Evolutionary conservation across 2,113 vertebrate genomes (phyloP), one percentile per base, ranked within the genome.

Genomic region (Anhinga anhinga): DNA sequence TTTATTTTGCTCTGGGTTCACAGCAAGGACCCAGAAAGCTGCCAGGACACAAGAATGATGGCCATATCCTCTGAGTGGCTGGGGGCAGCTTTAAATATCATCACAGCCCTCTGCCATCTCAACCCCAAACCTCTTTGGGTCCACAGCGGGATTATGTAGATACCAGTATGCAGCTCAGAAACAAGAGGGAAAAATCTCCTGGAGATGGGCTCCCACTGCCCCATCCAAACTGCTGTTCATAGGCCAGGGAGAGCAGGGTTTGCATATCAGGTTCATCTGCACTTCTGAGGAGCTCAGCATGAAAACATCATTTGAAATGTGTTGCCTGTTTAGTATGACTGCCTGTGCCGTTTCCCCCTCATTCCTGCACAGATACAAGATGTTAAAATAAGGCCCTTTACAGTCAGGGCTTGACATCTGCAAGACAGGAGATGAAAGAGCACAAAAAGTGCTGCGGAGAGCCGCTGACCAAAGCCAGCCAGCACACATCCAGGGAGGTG

Each of bases 1-100:
- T 95, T 96, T 87, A 70, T 93, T 94, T 82, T 47, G 36, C 73
- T 73, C 58, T 66, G 86, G 66, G 78, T 87, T 93, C 89, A 86
- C 2, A 1, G 74, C 1, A 1, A 77, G 62, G 89, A 80, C 40
- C 83, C 59, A 58, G 73, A 29, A 6, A 74, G 70, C 84, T 88
- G 92, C 69, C 95, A 81, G 79, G 82, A 66, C 20, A 9, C 11
- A 69, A 56, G 50, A 95, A 34, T 88, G 76, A 90, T 90, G 79
- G 50, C n/a, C 50, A 53, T 67, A 26, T 34, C 66, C 71, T 61
- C 79, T 2, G 3, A 70, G 84, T 5, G 17, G 71, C 82, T 77
- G 58, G 50, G 63, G 63, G 32, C 63, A 94, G 82, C 79, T 91
- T 58, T 50, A 80, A 76, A 38, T 49, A 77, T 32, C 78, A 58